These are phyloP conservation scores for Reticulitermes lucifugus DNA, from an alignment of 2,888 invertebrate genomes.

Conservation along the genomic window DNA sequence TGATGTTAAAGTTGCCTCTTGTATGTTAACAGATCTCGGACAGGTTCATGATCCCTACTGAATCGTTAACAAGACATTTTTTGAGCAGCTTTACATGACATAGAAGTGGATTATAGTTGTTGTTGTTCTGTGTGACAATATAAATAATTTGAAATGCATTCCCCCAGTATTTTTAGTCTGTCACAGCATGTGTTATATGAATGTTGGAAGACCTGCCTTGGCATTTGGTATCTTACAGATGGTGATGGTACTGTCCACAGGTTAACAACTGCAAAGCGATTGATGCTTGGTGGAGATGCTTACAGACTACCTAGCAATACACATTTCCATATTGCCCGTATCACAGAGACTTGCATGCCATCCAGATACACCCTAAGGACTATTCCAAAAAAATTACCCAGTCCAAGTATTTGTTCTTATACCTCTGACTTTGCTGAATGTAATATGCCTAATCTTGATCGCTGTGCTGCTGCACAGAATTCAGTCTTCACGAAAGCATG, in stretches of 20 bases:
- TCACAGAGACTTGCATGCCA: background rate
- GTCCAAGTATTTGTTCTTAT: background rate
- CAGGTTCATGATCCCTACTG: no score
- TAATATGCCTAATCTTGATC: background rate
- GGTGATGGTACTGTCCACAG: background rate
- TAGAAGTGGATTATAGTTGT: no score
- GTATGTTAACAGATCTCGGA: no score
- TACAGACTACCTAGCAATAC: conserved; percentile 61
- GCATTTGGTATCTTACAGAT: conserved; percentile 39
- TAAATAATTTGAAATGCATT: background rate
- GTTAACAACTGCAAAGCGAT: background rate
- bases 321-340: conserved; percentile 62
- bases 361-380: background rate
- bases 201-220: background rate
- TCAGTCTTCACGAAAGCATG: no score
- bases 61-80: no score
- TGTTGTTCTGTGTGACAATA: no score
- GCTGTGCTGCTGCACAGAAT: no score
- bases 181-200: background rate
- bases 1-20: no score
- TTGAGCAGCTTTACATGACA: no score
- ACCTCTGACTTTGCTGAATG: background rate
- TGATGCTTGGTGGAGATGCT: conserved; percentile 57
- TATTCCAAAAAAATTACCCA: background rate
- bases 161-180: background rate